Percentiles rank a stretch among this genome's conserved stretches.
Evolutionary conservation across 1,140 invertebrate genomes (phyloP).

Genomic region (Drosophila truncata): DNA sequence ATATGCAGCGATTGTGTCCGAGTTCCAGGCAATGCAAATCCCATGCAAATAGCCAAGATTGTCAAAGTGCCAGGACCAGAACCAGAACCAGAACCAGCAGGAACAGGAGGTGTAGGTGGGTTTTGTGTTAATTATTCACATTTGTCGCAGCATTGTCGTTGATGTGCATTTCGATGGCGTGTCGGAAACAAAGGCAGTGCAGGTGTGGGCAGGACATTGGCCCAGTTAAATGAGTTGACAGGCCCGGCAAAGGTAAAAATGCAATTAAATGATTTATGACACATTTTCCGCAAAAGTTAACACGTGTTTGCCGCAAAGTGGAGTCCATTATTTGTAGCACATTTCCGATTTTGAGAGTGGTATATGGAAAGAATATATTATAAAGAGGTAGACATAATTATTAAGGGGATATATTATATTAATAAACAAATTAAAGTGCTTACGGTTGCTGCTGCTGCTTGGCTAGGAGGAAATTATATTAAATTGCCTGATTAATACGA

Average conservation of each 20-base stretch:
- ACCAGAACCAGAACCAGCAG: not conserved
- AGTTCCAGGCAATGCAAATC: conserved; percentile 73
- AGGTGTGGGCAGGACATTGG: not conserved
- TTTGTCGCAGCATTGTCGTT: conserved; percentile 69
- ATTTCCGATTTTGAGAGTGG: conserved; percentile 8
- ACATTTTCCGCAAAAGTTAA: conserved; percentile 72
- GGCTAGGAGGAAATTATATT: not conserved
- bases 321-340: conserved; percentile 36
- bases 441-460: conserved; percentile 21
- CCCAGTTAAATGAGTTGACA: conserved; percentile 24
- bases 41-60: conserved; percentile 84
- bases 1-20: conserved; percentile 28
- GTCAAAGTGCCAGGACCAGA: conserved; percentile 69
- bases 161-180: conserved; percentile 66
- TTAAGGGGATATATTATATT: too few relatives aligned
- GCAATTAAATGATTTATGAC: conserved; percentile 80
- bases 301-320: conserved; percentile 68
- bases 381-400: conserved; percentile 33
- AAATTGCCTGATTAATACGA: not conserved
- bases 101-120: not conserved
- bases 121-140: conserved; percentile 80
- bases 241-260: conserved; percentile 50
- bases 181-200: conserved; percentile 1
- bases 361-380: conserved; percentile 4
- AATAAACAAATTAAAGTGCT: too few relatives aligned